A percentile compares a stretch with the other conserved stretches of the same genome.
phyloP scores from a whole-genome alignment of 2,888 invertebrate genomes.

The Coelopa pilipes region DNA sequence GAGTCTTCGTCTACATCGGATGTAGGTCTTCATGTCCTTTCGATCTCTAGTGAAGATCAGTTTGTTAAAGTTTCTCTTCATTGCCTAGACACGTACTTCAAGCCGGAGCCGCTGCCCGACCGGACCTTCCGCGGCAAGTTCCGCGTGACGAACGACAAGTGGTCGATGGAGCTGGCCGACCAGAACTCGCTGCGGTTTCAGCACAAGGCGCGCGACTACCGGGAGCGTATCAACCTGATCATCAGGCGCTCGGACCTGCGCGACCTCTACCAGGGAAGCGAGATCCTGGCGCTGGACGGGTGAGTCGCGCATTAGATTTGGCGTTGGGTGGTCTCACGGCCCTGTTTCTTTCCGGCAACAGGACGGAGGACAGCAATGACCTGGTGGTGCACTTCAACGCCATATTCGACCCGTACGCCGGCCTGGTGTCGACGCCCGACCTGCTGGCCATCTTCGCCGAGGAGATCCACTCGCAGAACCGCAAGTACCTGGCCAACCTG shows the following conservation, averaged over 20 bases:
- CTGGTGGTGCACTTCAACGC: constrained; percentile 87
- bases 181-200: constrained; percentile 77
- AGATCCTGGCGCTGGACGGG: constrained; percentile 88
- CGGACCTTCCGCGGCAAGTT: constrained; percentile 86
- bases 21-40: constrained; percentile 67
- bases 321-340: too few species aligned
- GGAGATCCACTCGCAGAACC: constrained; percentile 72
- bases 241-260: constrained; percentile 79
- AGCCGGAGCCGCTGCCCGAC: constrained; percentile 76
- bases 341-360: constrained; percentile 55
- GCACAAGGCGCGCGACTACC: constrained; percentile 78
- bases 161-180: constrained; percentile 75
- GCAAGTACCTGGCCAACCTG: constrained; percentile 73
- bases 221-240: constrained; percentile 79
- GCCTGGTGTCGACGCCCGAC: constrained; percentile 74
- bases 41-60: neutral
- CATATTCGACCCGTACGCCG: constrained; percentile 81
- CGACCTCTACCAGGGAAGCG: constrained; percentile 81
- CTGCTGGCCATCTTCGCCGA: constrained; percentile 74
- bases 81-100: constrained; percentile 63
- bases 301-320: constrained; percentile 65
- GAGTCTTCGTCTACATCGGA: constrained; percentile 73
- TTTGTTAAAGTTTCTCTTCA: constrained; percentile 9
- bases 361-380: constrained; percentile 74
- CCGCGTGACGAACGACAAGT: constrained; percentile 76